Conservation (phyloP, 2,888 invertebrate species). For the Acleris holmiana region DNA sequence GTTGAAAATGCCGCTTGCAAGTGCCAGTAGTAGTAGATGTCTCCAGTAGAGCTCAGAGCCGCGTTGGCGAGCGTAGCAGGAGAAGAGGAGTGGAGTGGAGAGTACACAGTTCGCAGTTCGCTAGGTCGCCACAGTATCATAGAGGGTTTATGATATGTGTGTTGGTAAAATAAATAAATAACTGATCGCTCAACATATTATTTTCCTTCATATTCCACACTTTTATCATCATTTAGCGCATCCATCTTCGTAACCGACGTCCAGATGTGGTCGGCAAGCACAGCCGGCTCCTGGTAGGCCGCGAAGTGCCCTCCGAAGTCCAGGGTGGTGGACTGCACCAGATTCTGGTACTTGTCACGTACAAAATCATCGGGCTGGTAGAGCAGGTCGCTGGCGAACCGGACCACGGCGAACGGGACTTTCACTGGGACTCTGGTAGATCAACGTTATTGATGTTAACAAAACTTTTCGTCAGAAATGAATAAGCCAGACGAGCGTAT, state of each 20-base stretch:
- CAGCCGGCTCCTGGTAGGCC: constrained; percentile 87
- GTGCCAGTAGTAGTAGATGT: too few relatives aligned
- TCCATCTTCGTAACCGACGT: constrained; percentile 20
- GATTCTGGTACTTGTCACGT: constrained; percentile 79
- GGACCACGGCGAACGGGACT: constrained; percentile 87
- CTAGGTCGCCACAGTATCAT: too few relatives aligned
- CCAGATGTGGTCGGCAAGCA: constrained; percentile 83
- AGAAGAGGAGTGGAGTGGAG: too few relatives aligned
- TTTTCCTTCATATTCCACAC: background rate
- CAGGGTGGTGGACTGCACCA: constrained; percentile 85
- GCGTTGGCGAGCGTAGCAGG: too few relatives aligned
- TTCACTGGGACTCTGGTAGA: constrained; percentile 79
- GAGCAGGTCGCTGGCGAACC: constrained; percentile 84
- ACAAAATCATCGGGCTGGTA: constrained; percentile 81
- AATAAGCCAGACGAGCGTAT: too few relatives aligned
- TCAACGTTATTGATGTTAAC: too few relatives aligned
- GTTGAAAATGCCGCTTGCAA: too few relatives aligned
- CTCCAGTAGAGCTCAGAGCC: too few relatives aligned
- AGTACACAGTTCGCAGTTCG: too few relatives aligned
- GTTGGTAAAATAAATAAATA: too few relatives aligned
- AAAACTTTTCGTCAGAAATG: too few relatives aligned
- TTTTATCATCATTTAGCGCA: background rate
- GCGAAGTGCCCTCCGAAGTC: constrained; percentile 90
- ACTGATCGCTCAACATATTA: background rate
- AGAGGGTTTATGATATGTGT: too few relatives aligned